These are phyloP conservation scores for Echeneis naucrates DNA, from an alignment of 2,797 vertebrate genomes.

Conservation along the genomic window DNA sequence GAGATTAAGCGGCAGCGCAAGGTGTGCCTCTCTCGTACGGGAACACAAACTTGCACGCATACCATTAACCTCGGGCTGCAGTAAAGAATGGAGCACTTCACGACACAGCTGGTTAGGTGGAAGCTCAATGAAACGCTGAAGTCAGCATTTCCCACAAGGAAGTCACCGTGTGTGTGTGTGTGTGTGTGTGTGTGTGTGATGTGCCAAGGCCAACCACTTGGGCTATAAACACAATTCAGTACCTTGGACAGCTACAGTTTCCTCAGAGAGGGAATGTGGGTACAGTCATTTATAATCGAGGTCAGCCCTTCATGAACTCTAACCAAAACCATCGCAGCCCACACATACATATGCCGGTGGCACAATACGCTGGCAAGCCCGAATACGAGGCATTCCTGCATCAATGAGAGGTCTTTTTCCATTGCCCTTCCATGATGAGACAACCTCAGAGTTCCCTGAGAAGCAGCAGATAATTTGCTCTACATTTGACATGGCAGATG, in stretches of 20 bases:
- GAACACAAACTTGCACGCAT: not conserved
- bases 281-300: conserved; percentile 28
- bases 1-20: conserved; percentile 4
- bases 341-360: not conserved
- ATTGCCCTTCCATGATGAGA: conserved; percentile 9
- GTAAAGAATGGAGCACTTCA: conserved; percentile 11
- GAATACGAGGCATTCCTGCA: conserved; percentile 6
- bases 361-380: not conserved
- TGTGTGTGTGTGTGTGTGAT: conserved; percentile 11
- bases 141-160: conserved; percentile 35
- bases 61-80: conserved; percentile 1
- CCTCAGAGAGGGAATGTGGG: conserved; percentile 16
- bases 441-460: conserved; percentile 18
- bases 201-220: conserved; percentile 23
- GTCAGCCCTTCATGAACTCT: conserved; percentile 6
- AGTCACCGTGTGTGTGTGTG: not conserved
- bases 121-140: conserved; percentile 1
- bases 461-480: conserved; percentile 35
- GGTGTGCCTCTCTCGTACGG: not conserved
- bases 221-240: conserved; percentile 56
- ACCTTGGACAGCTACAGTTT: conserved; percentile 66
- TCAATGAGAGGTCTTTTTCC: conserved; percentile 8
- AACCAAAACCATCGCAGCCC: not conserved
- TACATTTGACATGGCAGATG: conserved; percentile 35
- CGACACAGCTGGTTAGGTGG: conserved; percentile 17